Evolutionary conservation across 2,888 invertebrate species (phyloP), one percentile per base, ranked within the genome.

Genomic region (Choristoneura rosaceana): DNA sequence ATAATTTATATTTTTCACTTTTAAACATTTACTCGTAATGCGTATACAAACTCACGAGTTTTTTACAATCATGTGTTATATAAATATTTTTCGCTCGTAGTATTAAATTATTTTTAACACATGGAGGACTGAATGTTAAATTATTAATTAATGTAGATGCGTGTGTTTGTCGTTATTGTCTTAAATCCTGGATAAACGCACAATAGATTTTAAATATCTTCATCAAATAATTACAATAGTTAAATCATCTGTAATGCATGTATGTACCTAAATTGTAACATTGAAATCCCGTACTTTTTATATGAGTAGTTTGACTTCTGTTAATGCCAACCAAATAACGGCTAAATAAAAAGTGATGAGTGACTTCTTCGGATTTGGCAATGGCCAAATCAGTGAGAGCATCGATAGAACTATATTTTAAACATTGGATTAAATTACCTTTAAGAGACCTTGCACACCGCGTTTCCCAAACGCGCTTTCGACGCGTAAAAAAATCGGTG

Each of bases 81-180:
- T 59, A 69, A 58, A 70, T 62, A 70, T 61, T 63, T 63, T 38
- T 69, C 60, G 62, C 47, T 73, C 17, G 41, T 59, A 15, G 47
- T 73, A 67, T 67, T 45, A 15, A 68, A 38, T 52, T 59, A 5
- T 43, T 17, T 62, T 43, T 70, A 58, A 70, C 58, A 60, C 41
- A 59, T 59, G 45, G 62, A 68, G 84, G 84, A 88, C 86, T 89
- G 87, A 88, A 41, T 67, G 66, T 71, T 71, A 63, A 71, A 59
- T 63, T 63, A 71, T 67, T 62, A 69, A 41, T 55, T 69, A 45
- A 25, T 43, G 38, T 70, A 41, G 15, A 8, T 52, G 38, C 25
- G 65, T 14, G 58, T 68, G 62, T 63, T 67, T 62, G 25, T 58
- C n/a, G 41, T 69, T 50, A 38, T 60, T 47, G 43, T 73, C 17